These are phyloP conservation scores for Chaetops frenatus DNA, from an alignment of 2,113 vertebrate genomes.

Conservation along the genomic window DNA sequence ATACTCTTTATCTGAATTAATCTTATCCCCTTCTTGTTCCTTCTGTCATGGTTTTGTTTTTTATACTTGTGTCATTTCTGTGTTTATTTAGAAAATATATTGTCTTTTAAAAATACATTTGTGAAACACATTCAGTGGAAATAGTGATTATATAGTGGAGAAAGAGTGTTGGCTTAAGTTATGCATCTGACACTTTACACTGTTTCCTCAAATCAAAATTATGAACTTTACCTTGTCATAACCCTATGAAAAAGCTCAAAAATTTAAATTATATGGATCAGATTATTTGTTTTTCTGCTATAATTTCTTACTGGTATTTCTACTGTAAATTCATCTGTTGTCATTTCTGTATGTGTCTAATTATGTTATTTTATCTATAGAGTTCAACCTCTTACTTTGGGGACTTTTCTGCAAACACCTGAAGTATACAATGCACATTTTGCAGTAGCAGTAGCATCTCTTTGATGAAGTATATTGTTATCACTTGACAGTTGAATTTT, in stretches of 20 bases:
- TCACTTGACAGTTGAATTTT: neutral
- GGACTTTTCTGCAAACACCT: neutral
- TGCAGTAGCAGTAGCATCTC: neutral
- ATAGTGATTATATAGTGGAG: neutral
- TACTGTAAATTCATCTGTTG: neutral
- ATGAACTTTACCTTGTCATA: rapidly evolving
- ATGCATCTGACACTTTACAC: neutral
- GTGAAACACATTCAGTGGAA: neutral
- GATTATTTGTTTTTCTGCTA: neutral
- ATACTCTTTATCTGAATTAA: neutral
- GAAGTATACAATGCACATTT: neutral
- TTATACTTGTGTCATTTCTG: neutral
- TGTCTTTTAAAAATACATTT: neutral
- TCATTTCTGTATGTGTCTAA: neutral
- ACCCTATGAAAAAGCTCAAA: neutral
- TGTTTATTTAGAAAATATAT: neutral
- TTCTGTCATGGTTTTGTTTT: neutral
- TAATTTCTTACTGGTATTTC: neutral
- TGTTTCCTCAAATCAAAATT: neutral
- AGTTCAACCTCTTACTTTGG: neutral
- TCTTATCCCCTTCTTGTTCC: rapidly evolving
- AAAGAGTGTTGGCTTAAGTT: neutral
- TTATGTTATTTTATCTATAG: neutral
- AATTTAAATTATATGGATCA: neutral
- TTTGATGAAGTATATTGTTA: neutral